Base-by-base conservation (phyloP, 2,113 vertebrate species). In the Parus major region DNA sequence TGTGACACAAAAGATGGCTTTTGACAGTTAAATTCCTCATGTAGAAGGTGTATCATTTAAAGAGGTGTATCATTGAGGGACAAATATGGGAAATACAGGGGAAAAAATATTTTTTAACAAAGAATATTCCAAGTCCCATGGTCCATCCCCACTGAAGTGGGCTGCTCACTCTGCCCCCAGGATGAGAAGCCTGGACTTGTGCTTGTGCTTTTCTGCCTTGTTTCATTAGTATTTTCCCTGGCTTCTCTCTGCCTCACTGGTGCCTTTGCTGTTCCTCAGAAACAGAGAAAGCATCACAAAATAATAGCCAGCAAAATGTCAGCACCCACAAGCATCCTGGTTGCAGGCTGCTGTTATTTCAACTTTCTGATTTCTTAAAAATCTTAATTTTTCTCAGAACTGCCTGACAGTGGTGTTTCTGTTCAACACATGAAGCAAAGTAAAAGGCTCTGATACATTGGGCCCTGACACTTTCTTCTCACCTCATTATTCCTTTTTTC, bases 281-380 rank as follows among this genome's bases (percentile, higher is more conserved):
- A 91, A 76, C 19, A 91, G 29, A 85, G 64, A 82, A 64, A 94
- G 29, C n/a, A 86, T 39, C 52, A 68, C 65, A 89, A 84, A 82
- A 59, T n/a, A 94, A 91, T 23, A 84, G 86, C 91, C 93, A 96
- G 81, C 4, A 8, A 96, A 84, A 89, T 25, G 89, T 95, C 92
- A 91, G 77, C 90, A 92, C 60, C 60, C 84, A 84, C 47, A 86
- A 81, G 64, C 13, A 8, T 33, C 77, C 70, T 91, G 72, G 89
- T 84, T 70, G 71, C 18, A 83, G 46, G 24, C 50, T 70, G 68
- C 52, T 91, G 39, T 63, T 86, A 71, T 39, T 96, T 81, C 77
- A 92, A 47, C 81, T 63, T 94, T 59, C 59, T 63, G 23, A 36
- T 84, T 93, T 81, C 72, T 78, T 86, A 91, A 75, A 4, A 4